Percentiles rank a stretch among this genome's conserved stretches.
phyloP scores from a whole-genome alignment of 1,140 invertebrate species.

The Heterodera carotae region DNA sequence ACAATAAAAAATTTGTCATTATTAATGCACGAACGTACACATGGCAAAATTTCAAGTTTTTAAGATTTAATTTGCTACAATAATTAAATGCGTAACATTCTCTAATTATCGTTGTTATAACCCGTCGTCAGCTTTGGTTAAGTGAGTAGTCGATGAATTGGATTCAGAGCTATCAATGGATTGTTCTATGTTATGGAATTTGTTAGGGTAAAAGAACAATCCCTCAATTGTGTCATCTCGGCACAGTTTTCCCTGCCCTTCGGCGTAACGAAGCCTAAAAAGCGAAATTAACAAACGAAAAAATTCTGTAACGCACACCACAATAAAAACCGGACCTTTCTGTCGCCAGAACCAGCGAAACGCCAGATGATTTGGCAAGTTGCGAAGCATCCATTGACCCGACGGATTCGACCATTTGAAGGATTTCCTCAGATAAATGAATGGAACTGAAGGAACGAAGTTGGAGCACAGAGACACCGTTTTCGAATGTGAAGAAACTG shows the following conservation, averaged over 20 bases:
- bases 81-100: too few relatives aligned
- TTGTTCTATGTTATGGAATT: conserved; percentile 31
- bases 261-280: conserved; percentile 49
- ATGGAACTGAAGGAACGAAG: conserved; percentile 31
- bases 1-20: too few relatives aligned
- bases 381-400: conserved; percentile 41
- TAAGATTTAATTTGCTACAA: too few relatives aligned
- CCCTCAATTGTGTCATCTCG: conserved; percentile 55
- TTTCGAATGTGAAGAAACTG: conserved; percentile 48
- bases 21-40: too few relatives aligned
- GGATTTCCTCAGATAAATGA: conserved; percentile 37
- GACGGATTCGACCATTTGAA: conserved; percentile 36
- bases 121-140: conserved; percentile 9
- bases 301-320: background rate
- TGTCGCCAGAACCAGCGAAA: conserved; percentile 46
- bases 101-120: too few relatives aligned
- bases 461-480: conserved; percentile 48
- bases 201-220: conserved; percentile 51
- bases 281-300: background rate
- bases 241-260: conserved; percentile 46
- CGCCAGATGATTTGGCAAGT: conserved; percentile 39
- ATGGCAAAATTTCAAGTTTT: too few relatives aligned
- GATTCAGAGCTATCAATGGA: background rate
- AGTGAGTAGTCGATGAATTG: background rate
- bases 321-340: conserved; percentile 39